Percentiles rank a stretch among this genome's conserved stretches.
phyloP scores from a whole-genome alignment of 35 echinoderm and acorn worm genomes.

The Ophiothrix spiculata region DNA sequence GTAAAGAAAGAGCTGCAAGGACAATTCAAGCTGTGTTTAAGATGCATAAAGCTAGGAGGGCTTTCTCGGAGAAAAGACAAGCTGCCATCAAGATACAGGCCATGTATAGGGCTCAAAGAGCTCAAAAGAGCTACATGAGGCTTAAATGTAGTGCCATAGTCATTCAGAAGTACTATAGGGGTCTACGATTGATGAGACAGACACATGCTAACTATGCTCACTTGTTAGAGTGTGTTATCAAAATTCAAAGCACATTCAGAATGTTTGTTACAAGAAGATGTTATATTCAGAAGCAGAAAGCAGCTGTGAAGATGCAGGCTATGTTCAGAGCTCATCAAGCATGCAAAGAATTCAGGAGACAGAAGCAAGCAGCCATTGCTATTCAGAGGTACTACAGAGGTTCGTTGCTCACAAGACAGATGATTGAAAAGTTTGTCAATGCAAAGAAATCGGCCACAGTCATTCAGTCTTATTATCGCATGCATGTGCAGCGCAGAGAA shows the following conservation, averaged over 20 bases:
- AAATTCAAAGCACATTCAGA: neutral
- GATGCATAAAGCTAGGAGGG: constrained; percentile 18
- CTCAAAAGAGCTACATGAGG: constrained; percentile 9
- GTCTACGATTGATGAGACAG: neutral
- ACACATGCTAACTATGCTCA: neutral
- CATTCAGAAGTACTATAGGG: constrained; percentile 46
- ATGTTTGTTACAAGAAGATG: constrained; percentile 4
- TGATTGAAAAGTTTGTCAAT: constrained; percentile 2
- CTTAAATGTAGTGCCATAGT: constrained; percentile 29
- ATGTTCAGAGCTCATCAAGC: constrained; percentile 37
- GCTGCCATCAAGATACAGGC: constrained; percentile 62
- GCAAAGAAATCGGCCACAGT: constrained; percentile 34
- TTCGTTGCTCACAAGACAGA: neutral
- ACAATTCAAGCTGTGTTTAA: constrained; percentile 33
- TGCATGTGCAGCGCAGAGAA: constrained; percentile 24
- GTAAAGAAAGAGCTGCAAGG: constrained; percentile 17
- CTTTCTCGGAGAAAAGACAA: constrained; percentile 32
- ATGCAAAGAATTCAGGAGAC: neutral
- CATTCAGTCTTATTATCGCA: constrained; percentile 46
- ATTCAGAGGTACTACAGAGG: constrained; percentile 46
- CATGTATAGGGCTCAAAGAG: neutral
- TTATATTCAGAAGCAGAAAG: constrained; percentile 40
- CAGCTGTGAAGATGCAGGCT: constrained; percentile 35
- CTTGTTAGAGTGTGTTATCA: neutral
- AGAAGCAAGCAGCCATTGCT: constrained; percentile 41